These are phyloP conservation scores for Lucinisca nassula DNA, from an alignment of 2,888 invertebrate species.

Conservation along the genomic window DNA sequence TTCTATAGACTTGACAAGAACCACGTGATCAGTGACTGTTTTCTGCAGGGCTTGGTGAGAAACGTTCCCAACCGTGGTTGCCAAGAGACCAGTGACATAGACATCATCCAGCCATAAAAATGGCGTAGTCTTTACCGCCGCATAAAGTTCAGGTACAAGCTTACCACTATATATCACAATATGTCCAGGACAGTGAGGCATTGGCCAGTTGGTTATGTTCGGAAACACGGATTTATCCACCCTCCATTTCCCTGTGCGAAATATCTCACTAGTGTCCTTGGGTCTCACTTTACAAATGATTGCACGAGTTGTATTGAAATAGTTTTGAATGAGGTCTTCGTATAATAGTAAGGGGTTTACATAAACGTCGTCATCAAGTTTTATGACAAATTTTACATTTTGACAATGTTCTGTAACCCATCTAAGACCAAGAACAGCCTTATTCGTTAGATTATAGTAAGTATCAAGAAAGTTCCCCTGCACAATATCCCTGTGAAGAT, in stretches of 20 bases:
- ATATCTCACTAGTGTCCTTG: not conserved
- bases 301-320: not conserved
- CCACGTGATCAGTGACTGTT: no score
- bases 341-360: conserved; percentile 11
- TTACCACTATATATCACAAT: not conserved
- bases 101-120: not conserved
- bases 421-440: conserved; percentile 14
- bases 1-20: no score
- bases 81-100: not conserved
- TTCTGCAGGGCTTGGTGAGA: not conserved
- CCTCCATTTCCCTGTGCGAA: not conserved
- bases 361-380: conserved; percentile 30
- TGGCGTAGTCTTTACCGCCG: not conserved
- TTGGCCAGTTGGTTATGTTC: not conserved
- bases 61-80: not conserved
- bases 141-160: not conserved
- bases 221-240: not conserved
- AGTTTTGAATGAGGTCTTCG: not conserved
- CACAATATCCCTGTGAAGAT: conserved; percentile 10
- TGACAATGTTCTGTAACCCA: conserved; percentile 26
- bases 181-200: not conserved
- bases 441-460: conserved; percentile 21
- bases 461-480: conserved; percentile 23
- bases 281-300: not conserved
- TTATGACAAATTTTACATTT: conserved; percentile 5